Percentiles rank a stretch among this genome's conserved stretches.
phyloP scores from a whole-genome alignment of 37 sponge, comb jelly and placozoan genomes.

The Tethya wilhelma region DNA sequence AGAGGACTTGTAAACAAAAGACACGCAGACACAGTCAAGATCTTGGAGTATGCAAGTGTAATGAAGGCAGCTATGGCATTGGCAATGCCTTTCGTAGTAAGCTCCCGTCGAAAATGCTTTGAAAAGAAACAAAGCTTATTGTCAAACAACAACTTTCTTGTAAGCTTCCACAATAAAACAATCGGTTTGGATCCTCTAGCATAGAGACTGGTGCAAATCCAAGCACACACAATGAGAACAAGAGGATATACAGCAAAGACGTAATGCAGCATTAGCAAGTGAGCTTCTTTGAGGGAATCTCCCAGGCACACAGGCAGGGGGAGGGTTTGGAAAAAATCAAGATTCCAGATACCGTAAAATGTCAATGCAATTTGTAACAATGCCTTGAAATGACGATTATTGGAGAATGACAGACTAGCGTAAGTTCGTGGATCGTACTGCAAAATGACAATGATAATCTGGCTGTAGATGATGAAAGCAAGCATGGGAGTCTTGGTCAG shows the following conservation, averaged over 20 bases:
- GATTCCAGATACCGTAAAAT: conserved; percentile 24
- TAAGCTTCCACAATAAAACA: background rate
- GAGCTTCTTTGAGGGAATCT: background rate
- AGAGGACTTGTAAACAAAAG: background rate
- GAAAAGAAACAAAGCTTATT: background rate
- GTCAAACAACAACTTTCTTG: background rate
- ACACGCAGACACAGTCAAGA: background rate
- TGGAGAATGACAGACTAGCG: too few species aligned
- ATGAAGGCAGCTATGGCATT: conserved; percentile 24
- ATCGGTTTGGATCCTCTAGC: conserved; percentile 5
- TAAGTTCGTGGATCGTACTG: background rate
- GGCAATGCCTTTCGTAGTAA: background rate
- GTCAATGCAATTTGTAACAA: background rate
- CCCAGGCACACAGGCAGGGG: background rate
- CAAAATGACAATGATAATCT: background rate
- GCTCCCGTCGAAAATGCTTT: background rate
- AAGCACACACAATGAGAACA: background rate
- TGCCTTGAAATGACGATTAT: too few species aligned
- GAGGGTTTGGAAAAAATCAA: conserved; percentile 1
- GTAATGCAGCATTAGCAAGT: background rate
- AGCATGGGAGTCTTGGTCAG: background rate
- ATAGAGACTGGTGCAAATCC: background rate
- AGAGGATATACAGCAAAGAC: conserved; percentile 7
- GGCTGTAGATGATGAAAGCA: background rate
- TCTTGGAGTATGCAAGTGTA: conserved; percentile 2